These are phyloP conservation scores for Ploceus nigricollis DNA, from an alignment of 2,113 vertebrate species.

Conservation along the genomic window DNA sequence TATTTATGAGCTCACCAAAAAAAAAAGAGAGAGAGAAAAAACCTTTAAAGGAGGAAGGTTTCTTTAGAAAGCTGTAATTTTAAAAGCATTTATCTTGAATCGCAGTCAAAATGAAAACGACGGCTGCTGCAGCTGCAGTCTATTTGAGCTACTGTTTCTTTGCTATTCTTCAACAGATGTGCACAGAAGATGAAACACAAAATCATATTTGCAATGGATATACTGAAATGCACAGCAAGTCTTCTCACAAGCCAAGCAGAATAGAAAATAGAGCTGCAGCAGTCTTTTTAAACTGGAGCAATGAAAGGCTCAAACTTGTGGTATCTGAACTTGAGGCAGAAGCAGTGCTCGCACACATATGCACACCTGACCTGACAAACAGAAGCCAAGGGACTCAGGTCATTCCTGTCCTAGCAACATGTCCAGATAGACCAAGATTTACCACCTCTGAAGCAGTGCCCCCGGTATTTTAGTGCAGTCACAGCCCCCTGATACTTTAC, in stretches of 20 bases:
- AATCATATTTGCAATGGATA: conserved; percentile 24
- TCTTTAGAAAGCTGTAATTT: conserved; percentile 52
- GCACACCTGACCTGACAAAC: neutral
- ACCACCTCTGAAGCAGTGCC: neutral
- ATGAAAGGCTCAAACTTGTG: neutral
- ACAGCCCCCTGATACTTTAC: neutral
- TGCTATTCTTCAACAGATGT: conserved; percentile 51
- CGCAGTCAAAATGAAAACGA: conserved; percentile 11
- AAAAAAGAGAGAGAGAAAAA: neutral
- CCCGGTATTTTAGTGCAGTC: neutral
- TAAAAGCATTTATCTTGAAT: conserved; percentile 56
- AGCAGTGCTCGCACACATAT: fast-evolving
- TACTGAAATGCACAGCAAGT: neutral
- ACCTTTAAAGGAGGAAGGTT: conserved; percentile 20
- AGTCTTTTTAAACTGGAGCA: neutral
- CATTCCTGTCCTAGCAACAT: neutral
- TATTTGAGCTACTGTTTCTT: conserved; percentile 39
- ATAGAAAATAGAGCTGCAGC: neutral
- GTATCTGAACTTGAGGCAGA: neutral
- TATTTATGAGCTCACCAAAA: neutral
- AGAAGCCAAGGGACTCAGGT: neutral
- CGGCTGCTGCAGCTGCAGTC: conserved; percentile 42
- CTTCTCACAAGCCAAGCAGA: conserved; percentile 16
- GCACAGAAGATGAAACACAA: conserved; percentile 37
- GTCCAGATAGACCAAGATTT: neutral